Conservation (phyloP, 2,113 vertebrate species). For the Hypanus sabinus region DNA sequence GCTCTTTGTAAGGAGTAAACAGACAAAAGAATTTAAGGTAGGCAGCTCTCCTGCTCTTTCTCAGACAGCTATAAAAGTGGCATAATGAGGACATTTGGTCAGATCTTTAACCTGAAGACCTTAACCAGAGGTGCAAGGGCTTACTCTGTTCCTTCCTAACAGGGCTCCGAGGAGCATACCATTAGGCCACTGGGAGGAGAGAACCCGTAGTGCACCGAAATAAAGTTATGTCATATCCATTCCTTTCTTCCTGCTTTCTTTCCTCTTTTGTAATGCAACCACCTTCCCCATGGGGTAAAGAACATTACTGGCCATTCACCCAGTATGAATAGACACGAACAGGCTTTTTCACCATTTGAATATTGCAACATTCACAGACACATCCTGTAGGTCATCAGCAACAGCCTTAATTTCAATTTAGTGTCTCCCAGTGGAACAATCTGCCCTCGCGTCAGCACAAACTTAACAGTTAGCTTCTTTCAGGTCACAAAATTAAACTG, state of each 20-base stretch:
- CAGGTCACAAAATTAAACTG: conserved; percentile 33
- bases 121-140: conserved; percentile 69
- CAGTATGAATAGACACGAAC: conserved; percentile 95
- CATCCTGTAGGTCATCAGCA: conserved; percentile 90
- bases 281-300: conserved; percentile 73
- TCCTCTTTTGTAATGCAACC: conserved; percentile 63
- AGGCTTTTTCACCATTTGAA: conserved; percentile 93
- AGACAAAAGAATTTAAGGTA: background rate
- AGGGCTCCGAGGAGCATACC: conserved; percentile 71
- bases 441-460: conserved; percentile 22
- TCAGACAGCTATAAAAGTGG: conserved; percentile 25
- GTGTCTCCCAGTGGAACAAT: conserved; percentile 77
- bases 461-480: conserved; percentile 28
- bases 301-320: conserved; percentile 89
- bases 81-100: conserved; percentile 18
- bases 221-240: conserved; percentile 98
- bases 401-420: conserved; percentile 99
- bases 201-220: conserved; percentile 77
- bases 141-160: conserved; percentile 80
- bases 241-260: conserved; percentile 81
- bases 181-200: conserved; percentile 86
- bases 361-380: conserved; percentile 92
- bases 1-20: too few relatives aligned
- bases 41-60: background rate
- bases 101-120: conserved; percentile 34